Conservation (phyloP, 2,888 invertebrate genomes). For the Prosapia bicincta region DNA sequence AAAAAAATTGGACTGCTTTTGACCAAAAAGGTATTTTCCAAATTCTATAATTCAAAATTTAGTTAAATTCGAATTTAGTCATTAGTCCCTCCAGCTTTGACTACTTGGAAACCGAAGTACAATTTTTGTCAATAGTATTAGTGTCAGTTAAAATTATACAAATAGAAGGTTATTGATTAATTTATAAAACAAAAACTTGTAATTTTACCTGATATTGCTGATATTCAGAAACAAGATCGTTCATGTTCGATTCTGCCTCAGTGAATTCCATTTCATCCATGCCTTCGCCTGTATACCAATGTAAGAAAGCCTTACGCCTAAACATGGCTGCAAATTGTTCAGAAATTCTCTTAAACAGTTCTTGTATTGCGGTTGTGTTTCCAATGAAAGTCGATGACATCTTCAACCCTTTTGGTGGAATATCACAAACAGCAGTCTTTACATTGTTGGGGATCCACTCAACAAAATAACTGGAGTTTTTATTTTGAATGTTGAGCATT, state of each 20-base stretch:
- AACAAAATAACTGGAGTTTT: slow-evolving; percentile 45
- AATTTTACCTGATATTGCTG: slow-evolving; percentile 80
- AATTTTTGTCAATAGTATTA: too few relatives aligned
- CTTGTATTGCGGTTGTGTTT: slow-evolving; percentile 53
- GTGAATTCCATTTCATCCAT: slow-evolving; percentile 72
- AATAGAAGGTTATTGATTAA: too few relatives aligned
- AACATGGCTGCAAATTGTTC: slow-evolving; percentile 57
- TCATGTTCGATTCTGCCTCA: slow-evolving; percentile 71
- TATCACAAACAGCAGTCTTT: slow-evolving; percentile 59
- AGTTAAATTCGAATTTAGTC: too few relatives aligned
- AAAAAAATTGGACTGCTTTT: too few relatives aligned
- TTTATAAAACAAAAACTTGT: too few relatives aligned
- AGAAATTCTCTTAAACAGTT: slow-evolving; percentile 52
- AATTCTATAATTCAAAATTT: too few relatives aligned
- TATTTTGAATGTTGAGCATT: slow-evolving; percentile 51
- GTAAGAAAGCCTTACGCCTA: slow-evolving; percentile 58
- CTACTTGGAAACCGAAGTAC: too few relatives aligned
- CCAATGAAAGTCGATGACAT: slow-evolving; percentile 60
- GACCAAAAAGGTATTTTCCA: too few relatives aligned
- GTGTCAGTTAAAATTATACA: too few relatives aligned
- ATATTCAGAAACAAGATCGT: slow-evolving; percentile 86
- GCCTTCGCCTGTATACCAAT: slow-evolving; percentile 73
- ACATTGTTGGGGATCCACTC: slow-evolving; percentile 46
- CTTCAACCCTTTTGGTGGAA: slow-evolving; percentile 57
- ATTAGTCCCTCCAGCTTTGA: too few relatives aligned